Percentiles rank a stretch among this genome's conserved stretches.
Conservation (phyloP, 2,113 vertebrate species). For the Brachyistius frenatus region DNA sequence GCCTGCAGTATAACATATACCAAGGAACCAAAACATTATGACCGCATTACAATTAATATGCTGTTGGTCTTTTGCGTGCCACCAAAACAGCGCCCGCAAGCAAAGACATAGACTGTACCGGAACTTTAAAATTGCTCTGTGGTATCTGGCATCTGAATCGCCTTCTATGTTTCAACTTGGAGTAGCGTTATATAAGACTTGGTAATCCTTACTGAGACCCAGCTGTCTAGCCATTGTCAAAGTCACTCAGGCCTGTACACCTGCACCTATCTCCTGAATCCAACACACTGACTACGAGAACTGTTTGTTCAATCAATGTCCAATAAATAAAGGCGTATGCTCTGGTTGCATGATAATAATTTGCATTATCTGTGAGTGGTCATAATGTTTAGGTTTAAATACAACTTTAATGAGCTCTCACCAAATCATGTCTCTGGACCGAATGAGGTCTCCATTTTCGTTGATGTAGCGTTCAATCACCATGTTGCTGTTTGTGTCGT, state of each 20-base stretch:
- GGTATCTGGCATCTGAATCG: not conserved
- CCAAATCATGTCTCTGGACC: slow-evolving; percentile 91
- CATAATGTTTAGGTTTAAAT: too few relatives aligned
- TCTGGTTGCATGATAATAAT: not conserved
- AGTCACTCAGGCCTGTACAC: not conserved
- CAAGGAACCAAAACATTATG: too few relatives aligned
- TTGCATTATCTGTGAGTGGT: not conserved
- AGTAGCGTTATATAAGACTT: not conserved
- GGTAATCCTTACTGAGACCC: not conserved
- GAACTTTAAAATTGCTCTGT: not conserved
- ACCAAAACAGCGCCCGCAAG: too few relatives aligned
- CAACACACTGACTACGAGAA: not conserved
- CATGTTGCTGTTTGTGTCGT: slow-evolving; percentile 92
- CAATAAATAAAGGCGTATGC: not conserved
- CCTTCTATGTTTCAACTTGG: not conserved
- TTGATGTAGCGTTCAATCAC: slow-evolving; percentile 88
- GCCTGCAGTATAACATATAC: too few relatives aligned
- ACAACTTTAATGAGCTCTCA: slow-evolving; percentile 64
- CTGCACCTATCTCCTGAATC: not conserved
- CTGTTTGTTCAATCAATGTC: not conserved
- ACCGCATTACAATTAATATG: too few relatives aligned
- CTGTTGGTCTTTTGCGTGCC: too few relatives aligned
- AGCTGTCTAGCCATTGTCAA: not conserved
- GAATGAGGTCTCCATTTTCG: slow-evolving; percentile 77
- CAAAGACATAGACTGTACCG: not conserved